Percentiles rank a stretch among this genome's conserved stretches.
Conservation (phyloP, 2,888 invertebrate species). For the Lithodes maja region DNA sequence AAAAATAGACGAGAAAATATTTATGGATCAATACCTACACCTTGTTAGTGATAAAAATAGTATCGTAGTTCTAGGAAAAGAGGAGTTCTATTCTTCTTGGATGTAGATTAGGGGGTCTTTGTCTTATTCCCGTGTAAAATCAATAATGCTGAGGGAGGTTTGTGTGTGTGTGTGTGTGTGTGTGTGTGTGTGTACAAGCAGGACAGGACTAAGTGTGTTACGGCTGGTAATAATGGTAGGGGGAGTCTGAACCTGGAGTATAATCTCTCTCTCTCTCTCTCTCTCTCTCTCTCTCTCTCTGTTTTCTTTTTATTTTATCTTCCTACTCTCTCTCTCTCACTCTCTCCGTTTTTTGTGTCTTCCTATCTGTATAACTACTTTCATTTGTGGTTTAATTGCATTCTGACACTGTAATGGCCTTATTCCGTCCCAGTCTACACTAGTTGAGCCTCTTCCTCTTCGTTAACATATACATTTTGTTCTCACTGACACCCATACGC, state of each 20-base stretch:
- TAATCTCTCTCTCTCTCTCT: neutral
- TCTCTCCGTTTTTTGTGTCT: conserved; percentile 20
- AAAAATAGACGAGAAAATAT: conserved; percentile 8
- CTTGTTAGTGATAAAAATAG: conserved; percentile 20
- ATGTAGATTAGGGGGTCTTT: neutral
- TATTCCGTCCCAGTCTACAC: neutral
- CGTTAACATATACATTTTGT: no score
- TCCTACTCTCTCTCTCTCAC: conserved; percentile 38
- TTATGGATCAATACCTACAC: conserved; percentile 50
- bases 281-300: conserved; percentile 41
- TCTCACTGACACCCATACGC: no score
- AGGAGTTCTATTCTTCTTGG: neutral
- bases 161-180: conserved; percentile 14
- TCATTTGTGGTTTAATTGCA: no score
- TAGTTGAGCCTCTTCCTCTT: neutral
- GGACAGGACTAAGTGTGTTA: neutral
- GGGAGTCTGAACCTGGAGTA: neutral
- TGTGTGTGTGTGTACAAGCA: conserved; percentile 11
- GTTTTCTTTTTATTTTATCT: neutral
- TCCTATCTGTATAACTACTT: neutral
- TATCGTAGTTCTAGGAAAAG: neutral
- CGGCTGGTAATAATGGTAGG: neutral
- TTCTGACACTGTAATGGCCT: no score
- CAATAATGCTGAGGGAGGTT: neutral
- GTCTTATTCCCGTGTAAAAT: neutral